phyloP scores from a whole-genome alignment of 2,113 vertebrate genomes.

The Ranitomeya imitator region DNA sequence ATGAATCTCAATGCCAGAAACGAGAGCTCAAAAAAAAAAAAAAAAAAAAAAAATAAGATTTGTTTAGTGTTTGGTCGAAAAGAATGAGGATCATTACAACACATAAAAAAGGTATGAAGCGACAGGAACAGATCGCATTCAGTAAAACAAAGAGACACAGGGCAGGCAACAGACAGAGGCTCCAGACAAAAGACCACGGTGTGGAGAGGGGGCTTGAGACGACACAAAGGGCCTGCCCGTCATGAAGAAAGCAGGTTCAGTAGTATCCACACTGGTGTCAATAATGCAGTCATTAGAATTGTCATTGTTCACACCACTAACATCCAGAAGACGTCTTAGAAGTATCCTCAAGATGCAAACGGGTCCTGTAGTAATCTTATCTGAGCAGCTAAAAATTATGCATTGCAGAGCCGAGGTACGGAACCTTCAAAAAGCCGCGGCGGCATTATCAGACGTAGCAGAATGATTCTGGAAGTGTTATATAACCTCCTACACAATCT shows the following conservation, averaged over 20 bases:
- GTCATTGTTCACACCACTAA: background rate
- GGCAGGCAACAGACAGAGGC: conserved; percentile 26
- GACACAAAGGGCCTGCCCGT: conserved; percentile 20
- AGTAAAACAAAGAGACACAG: conserved; percentile 33
- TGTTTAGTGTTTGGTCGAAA: conserved; percentile 19
- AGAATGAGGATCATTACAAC: background rate
- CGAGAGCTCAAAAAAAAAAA: background rate
- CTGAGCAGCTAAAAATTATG: background rate
- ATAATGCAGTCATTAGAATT: background rate
- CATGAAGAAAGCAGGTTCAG: conserved; percentile 40
- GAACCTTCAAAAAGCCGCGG: too few species aligned
- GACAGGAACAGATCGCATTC: conserved; percentile 6
- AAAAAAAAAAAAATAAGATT: background rate
- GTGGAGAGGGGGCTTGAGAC: conserved; percentile 3
- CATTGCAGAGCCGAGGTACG: background rate
- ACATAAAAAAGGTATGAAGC: conserved; percentile 13
- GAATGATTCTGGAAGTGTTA: background rate
- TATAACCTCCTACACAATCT: background rate
- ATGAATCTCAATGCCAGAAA: background rate
- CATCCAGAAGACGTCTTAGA: background rate
- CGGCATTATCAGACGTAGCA: background rate
- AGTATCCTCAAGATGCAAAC: background rate
- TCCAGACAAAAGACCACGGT: conserved; percentile 4
- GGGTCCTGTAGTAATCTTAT: background rate
- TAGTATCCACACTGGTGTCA: conserved; percentile 23